Evolutionary conservation across 2,113 vertebrate species (phyloP).

Genomic region (Sinocyclocheilus maitianheensis): DNA sequence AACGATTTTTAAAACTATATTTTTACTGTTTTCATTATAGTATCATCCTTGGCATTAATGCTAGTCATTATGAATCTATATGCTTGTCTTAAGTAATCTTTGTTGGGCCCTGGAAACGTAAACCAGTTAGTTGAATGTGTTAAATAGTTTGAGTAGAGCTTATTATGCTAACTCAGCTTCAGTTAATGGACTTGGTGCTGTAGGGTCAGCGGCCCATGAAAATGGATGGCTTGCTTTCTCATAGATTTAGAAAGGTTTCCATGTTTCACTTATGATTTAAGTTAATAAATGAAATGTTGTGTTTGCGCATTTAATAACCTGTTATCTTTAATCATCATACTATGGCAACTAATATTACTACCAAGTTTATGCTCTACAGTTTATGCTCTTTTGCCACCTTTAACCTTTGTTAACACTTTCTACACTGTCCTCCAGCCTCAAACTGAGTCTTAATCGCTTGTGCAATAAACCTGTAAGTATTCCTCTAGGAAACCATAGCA

Average conservation of each 20-base stretch:
- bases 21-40: not conserved
- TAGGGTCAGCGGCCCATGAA: not conserved
- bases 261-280: not conserved
- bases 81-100: not conserved
- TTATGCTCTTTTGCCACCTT: not conserved
- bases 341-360: not conserved
- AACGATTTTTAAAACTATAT: not conserved
- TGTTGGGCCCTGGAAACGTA: not conserved
- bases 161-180: not conserved
- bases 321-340: not conserved
- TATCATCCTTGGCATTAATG: not conserved
- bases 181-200: conserved; percentile 31
- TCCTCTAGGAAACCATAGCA: not conserved
- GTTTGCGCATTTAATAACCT: not conserved
- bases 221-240: not conserved
- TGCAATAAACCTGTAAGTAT: conserved; percentile 7
- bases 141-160: not conserved
- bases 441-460: conserved; percentile 11
- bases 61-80: not conserved
- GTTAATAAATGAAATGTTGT: not conserved
- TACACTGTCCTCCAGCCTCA: too few relatives aligned
- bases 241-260: not conserved
- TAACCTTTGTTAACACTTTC: not conserved
- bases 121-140: not conserved
- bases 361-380: not conserved